phyloP scores from a whole-genome alignment of 2,113 vertebrate species.

The Micronycteris hirsuta region DNA sequence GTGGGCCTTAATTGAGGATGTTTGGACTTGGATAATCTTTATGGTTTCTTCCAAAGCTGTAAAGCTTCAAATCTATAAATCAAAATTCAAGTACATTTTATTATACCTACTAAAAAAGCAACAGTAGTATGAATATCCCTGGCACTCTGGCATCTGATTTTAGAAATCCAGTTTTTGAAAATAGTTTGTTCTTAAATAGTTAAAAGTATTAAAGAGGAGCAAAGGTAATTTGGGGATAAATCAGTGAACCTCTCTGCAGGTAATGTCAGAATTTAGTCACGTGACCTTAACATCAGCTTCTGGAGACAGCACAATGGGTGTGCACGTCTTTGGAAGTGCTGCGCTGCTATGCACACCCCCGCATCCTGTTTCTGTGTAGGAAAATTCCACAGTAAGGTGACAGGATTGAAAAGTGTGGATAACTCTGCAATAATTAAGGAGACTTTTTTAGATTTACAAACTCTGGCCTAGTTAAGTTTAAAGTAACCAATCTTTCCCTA shows the following conservation, averaged over 20 bases:
- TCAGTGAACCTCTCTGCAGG: not conserved
- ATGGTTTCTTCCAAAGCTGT: not conserved
- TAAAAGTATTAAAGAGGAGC: not conserved
- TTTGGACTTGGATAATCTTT: not conserved
- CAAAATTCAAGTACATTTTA: not conserved
- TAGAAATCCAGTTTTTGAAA: not conserved
- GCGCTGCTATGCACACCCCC: not conserved
- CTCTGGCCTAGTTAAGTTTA: not conserved
- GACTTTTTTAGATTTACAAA: slow-evolving; percentile 7
- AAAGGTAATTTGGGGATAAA: not conserved
- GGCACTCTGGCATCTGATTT: not conserved
- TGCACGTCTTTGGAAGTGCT: not conserved
- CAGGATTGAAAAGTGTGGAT: not conserved
- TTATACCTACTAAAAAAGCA: not conserved
- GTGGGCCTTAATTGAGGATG: not conserved
- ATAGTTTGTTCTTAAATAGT: not conserved
- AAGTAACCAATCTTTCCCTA: not conserved
- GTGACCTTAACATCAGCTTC: not conserved
- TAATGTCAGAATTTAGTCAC: not conserved
- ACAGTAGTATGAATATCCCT: not conserved
- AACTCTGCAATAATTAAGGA: not conserved
- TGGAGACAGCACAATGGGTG: not conserved
- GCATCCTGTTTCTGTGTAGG: not conserved
- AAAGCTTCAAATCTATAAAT: not conserved
- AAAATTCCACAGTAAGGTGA: not conserved